Conservation (phyloP, 92 coral and sea anemone species). For the Porites cylindrica region DNA sequence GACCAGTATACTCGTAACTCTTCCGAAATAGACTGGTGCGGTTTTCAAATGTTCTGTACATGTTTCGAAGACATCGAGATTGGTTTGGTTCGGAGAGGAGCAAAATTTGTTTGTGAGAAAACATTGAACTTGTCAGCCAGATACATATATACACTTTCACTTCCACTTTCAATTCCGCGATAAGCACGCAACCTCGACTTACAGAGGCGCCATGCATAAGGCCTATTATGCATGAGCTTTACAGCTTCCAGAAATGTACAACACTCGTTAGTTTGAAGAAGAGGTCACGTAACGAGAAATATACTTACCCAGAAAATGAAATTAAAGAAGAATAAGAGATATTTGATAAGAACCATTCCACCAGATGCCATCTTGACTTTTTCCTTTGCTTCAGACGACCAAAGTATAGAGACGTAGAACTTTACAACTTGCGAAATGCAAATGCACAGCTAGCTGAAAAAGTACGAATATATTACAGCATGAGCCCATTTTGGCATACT, state of each 20-base stretch:
- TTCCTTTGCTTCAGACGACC: not conserved
- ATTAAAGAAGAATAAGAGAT: constrained; percentile 85
- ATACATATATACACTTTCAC: not conserved
- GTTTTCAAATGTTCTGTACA: no score
- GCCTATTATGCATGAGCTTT: no score
- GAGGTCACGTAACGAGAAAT: not conserved
- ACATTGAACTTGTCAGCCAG: not conserved
- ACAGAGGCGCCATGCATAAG: not conserved
- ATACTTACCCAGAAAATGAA: constrained; percentile 88
- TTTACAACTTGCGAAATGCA: constrained; percentile 45
- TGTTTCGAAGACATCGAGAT: no score
- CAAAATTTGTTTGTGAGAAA: not conserved
- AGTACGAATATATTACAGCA: constrained; percentile 2
- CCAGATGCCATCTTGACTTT: constrained; percentile 78
- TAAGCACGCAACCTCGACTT: not conserved
- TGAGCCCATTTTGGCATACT: not conserved
- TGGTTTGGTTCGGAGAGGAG: no score
- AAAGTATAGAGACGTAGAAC: not conserved
- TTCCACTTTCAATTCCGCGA: not conserved
- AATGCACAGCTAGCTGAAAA: not conserved
- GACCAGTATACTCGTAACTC: no score
- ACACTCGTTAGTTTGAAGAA: not conserved
- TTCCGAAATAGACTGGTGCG: no score
- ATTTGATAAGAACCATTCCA: constrained; percentile 85
- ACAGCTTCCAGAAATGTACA: not conserved